Evolutionary conservation across 30 jellyfish, hydroid and myxozoan species (phyloP).

Genomic region (Turritopsis dohrnii): DNA sequence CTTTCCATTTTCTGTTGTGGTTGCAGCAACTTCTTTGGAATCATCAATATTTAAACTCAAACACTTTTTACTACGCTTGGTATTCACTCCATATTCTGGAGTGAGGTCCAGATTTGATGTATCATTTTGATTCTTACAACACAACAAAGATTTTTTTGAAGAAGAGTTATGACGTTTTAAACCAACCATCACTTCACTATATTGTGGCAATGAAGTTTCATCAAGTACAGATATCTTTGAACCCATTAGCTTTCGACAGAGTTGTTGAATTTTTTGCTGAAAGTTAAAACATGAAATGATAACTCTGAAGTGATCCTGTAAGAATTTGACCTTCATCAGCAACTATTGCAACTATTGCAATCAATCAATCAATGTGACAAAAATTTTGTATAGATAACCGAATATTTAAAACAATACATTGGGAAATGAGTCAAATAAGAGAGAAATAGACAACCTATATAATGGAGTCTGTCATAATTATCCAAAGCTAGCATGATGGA

Average conservation of each 20-base stretch:
- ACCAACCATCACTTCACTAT: not conserved
- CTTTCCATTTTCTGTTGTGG: not conserved
- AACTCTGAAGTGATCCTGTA: too few species aligned
- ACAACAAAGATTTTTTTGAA: not conserved
- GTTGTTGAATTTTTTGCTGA: not conserved
- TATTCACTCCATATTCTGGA: not conserved
- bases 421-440: too few species aligned
- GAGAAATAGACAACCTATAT: too few species aligned
- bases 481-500: too few species aligned
- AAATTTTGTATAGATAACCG: too few species aligned
- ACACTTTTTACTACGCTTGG: not conserved
- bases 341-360: too few species aligned
- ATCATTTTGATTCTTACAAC: not conserved
- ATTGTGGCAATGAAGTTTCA: not conserved
- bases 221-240: conserved; percentile 13
- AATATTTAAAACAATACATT: too few species aligned
- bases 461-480: too few species aligned
- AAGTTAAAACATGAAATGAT: too few species aligned
- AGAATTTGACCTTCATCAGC: too few species aligned
- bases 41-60: not conserved
- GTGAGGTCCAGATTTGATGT: conserved; percentile 7
- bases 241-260: not conserved
- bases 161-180: not conserved
- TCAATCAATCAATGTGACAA: too few species aligned
- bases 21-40: not conserved